Evolutionary conservation across 2,113 vertebrate genomes (phyloP), one percentile per base, ranked within the genome.

Genomic region (Pedetes capensis): DNA sequence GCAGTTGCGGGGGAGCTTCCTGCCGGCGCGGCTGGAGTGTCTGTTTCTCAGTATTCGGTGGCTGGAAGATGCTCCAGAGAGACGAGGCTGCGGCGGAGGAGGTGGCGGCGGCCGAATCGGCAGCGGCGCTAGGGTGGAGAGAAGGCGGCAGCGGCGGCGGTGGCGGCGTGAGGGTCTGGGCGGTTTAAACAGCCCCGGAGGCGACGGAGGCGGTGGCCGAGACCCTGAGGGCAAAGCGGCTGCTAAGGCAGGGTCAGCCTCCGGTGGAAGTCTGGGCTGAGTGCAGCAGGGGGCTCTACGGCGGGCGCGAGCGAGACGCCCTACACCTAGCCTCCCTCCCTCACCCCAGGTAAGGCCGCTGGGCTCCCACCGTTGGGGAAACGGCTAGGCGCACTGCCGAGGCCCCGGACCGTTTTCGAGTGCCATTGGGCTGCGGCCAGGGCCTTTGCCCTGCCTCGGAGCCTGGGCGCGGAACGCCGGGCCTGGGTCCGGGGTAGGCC

Each of bases 51-150:
- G 95, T 83, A 95, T 95, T 76, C 47, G 96, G 95, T 96, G 76
- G 95, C 53, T 96, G 97, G 97, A 97, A 97, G 96, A 97, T 97
- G 97, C 96, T 95, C 97, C 97, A 97, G 96, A 96, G 97, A 96
- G 95, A 96, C 95, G 93, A 96, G 97, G 97, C 93, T 91, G 95
- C 92, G 97, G 92, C 96, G 97, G 97, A 94, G 96, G 97, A 94
- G 96, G 97, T 94, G 97, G 96, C 92, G 96, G 96, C 91, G 96
- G 97, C 96, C 82, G 96, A 90, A 76, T 94, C 95, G 96, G 96
- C 94, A 87, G 49, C 89, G 96, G 94, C 95, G 72, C 94, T 97
- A 39, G 95, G 93, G 94, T 97, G 97, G 96, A 97, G 96, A 87
- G 96, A 96, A 97, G 96, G 97, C 94, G 95, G 96, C 78, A 93